Base-by-base conservation (phyloP, 2,888 invertebrate genomes). In the Thereva unica region DNA sequence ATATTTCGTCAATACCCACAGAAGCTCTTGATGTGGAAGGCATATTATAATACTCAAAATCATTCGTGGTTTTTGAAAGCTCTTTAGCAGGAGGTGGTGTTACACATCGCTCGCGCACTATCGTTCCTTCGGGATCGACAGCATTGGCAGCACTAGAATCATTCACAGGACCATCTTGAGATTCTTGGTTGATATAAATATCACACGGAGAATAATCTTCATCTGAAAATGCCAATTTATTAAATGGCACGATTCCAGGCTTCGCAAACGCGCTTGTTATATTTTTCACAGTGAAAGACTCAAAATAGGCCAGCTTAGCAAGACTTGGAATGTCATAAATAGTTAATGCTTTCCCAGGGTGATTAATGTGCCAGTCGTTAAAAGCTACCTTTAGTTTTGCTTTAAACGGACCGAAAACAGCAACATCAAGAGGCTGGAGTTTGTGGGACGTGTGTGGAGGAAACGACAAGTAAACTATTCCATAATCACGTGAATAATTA, bases 141-240 rank as follows among this genome's bases (percentile, higher is more conserved):
- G 2, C 23, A 23, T 23, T 23, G 23, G 23, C 23, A 23, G 23
- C 1, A 23, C 23, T 2, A 23, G 23, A 23, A 23, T 23, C 23
- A 23, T 23, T 23, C 23, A 23, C 2, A 23, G 23, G 23, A 2
- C 23, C 23, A 12, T 52, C n/a, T 23, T 65, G 47, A 23, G 12
- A 47, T 40, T 65, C 45, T 45, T 56, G 55, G 56, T 49, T 55
- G 52, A 44, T 66, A 42, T 66, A 57, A 66, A 66, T 50, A 2
- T 66, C 42, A 57, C 50, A 66, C 52, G 59, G 66, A 45, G 66
- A 3, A 66, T 59, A 66, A 53, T 66, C 66, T 59, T 66, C 59
- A 38, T 44, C 40, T 10, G 52, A 53, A 12, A 57, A 66, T 44
- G 53, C 66, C 59, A 66, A 45, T 59, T 44, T 59, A 53, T 66